These are phyloP conservation scores for Trichonephila inaurata DNA, from an alignment of 1,140 invertebrate genomes.

Conservation along the genomic window DNA sequence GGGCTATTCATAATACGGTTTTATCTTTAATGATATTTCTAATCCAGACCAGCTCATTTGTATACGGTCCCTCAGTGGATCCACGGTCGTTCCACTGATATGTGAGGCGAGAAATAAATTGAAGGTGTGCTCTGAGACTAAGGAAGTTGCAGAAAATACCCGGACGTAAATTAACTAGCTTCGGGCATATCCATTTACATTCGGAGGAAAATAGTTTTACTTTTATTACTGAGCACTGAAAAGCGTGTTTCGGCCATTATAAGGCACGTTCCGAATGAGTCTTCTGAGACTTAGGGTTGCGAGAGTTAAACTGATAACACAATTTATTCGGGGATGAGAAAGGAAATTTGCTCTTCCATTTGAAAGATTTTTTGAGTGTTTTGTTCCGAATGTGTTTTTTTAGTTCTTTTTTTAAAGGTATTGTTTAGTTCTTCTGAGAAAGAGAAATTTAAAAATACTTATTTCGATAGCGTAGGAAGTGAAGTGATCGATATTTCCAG, in stretches of 20 bases:
- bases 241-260: conserved; percentile 18
- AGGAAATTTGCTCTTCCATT: not conserved
- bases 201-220: not conserved
- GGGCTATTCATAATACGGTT: too few species aligned
- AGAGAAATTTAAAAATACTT: too few species aligned
- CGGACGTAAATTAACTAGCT: conserved; percentile 36
- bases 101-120: conserved; percentile 31
- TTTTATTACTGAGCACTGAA: conserved; percentile 2
- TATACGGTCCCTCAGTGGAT: not conserved
- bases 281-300: not conserved
- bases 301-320: not conserved
- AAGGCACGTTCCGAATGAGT: not conserved
- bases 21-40: not conserved
- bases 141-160: conserved; percentile 16
- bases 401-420: too few species aligned
- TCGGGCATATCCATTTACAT: conserved; percentile 28
- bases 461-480: too few species aligned
- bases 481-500: too few species aligned
- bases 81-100: not conserved
- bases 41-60: not conserved
- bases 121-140: conserved; percentile 29
- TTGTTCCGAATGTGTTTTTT: too few species aligned
- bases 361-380: not conserved
- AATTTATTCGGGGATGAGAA: not conserved
- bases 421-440: too few species aligned